Percentiles rank a stretch among this genome's conserved stretches.
Conservation (phyloP, 1,140 invertebrate species). For the Neocloeon triangulifer region DNA sequence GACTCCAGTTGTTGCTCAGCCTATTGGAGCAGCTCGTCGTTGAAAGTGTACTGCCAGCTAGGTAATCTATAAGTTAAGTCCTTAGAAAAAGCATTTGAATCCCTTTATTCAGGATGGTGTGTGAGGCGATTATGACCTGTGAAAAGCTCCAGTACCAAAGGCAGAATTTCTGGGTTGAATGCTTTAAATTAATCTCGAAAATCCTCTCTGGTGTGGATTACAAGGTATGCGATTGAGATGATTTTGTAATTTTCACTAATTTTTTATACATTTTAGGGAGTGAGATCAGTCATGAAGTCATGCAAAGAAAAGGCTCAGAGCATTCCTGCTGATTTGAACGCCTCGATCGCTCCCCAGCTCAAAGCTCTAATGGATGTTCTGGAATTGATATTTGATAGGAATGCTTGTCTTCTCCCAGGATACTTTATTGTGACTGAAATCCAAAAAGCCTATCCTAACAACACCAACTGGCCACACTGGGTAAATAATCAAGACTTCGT, state of each 20-base stretch:
- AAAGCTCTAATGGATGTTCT: conserved; percentile 59
- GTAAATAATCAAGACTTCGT: conserved; percentile 75
- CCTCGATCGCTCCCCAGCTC: conserved; percentile 55
- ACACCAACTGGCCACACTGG: conserved; percentile 75
- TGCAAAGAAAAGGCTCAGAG: conserved; percentile 70
- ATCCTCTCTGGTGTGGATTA: conserved; percentile 84
- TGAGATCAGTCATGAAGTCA: conserved; percentile 20
- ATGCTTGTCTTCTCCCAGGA: conserved; percentile 73
- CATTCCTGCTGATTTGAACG: conserved; percentile 48
- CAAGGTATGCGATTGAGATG: conserved; percentile 31
- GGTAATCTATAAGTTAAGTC: conserved; percentile 17
- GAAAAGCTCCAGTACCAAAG: conserved; percentile 56
- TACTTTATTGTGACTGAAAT: conserved; percentile 92
- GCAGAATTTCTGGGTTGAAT: conserved; percentile 67
- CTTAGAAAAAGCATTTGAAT: not conserved
- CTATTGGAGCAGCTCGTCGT: conserved; percentile 49
- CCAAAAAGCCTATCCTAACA: conserved; percentile 62
- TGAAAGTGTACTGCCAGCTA: conserved; percentile 33
- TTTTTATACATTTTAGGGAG: conserved; percentile 6
- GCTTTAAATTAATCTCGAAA: conserved; percentile 62
- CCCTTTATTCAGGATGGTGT: conserved; percentile 37
- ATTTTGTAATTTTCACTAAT: conserved; percentile 3
- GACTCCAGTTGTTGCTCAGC: conserved; percentile 43
- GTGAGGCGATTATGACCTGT: conserved; percentile 57
- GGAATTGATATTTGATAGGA: conserved; percentile 75